phyloP scores from a whole-genome alignment of 2,113 vertebrate genomes.

The Picathartes gymnocephalus region DNA sequence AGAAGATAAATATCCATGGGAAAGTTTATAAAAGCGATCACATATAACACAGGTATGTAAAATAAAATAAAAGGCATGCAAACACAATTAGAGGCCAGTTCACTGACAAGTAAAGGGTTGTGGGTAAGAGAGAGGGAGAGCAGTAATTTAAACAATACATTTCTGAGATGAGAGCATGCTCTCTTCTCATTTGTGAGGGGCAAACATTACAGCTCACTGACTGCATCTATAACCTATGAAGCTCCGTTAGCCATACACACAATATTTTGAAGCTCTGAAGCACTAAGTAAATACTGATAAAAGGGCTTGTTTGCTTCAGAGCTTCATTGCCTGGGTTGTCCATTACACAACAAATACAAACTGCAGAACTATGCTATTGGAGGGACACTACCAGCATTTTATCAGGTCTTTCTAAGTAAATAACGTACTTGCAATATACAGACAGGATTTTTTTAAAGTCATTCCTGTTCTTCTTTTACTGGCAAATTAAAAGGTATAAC shows the following conservation, averaged over 20 bases:
- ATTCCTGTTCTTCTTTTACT: neutral
- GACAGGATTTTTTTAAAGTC: neutral
- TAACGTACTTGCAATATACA: neutral
- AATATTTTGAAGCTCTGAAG: neutral
- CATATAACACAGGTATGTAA: neutral
- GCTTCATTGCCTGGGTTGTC: neutral
- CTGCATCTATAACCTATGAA: neutral
- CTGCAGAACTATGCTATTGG: neutral
- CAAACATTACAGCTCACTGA: neutral
- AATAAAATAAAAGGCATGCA: neutral
- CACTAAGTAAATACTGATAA: neutral
- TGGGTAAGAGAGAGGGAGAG: neutral
- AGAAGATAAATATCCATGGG: neutral
- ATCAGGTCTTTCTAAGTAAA: neutral
- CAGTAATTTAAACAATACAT: neutral
- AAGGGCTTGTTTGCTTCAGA: neutral
- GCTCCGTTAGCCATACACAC: neutral
- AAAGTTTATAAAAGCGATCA: neutral
- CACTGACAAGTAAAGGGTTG: neutral
- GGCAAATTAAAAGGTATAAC: neutral
- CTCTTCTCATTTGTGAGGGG: neutral
- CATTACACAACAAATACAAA: neutral
- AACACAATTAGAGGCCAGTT: neutral
- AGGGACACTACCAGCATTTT: neutral
- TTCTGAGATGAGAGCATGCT: neutral